Percentiles rank a stretch among this genome's conserved stretches.
Conservation (phyloP, 2,797 vertebrate species). For the Brotula barbata region DNA sequence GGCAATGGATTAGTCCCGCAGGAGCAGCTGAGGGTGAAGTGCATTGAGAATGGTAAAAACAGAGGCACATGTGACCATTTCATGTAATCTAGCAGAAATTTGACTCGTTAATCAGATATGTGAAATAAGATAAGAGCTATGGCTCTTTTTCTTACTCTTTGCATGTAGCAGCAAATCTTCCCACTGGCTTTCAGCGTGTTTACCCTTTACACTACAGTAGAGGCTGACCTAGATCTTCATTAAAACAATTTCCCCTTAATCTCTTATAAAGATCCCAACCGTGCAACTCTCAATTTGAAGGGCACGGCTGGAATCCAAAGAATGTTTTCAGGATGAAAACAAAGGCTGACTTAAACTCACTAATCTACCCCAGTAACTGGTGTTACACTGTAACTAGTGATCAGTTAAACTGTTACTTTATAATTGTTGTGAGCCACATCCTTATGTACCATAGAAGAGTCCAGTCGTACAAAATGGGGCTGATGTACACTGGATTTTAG, state of each 20-base stretch:
- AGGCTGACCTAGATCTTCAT: constrained; percentile 44
- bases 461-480: not conserved
- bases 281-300: constrained; percentile 50
- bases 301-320: constrained; percentile 72
- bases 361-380: constrained; percentile 53
- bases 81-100: no score
- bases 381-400: constrained; percentile 71
- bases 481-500: not conserved
- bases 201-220: constrained; percentile 38
- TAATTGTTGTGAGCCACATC: constrained; percentile 41
- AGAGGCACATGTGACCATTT: not conserved
- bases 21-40: constrained; percentile 13
- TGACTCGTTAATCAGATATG: no score
- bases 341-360: constrained; percentile 74
- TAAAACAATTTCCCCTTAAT: constrained; percentile 53
- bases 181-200: constrained; percentile 23
- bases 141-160: constrained; percentile 16
- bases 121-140: no score
- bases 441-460: not conserved
- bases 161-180: not conserved
- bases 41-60: not conserved
- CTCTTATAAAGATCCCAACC: constrained; percentile 65
- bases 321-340: constrained; percentile 68
- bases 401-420: constrained; percentile 60
- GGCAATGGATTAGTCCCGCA: constrained; percentile 9